Conservation (phyloP, 1,140 invertebrate species). For the Steinernema feltiae region DNA sequence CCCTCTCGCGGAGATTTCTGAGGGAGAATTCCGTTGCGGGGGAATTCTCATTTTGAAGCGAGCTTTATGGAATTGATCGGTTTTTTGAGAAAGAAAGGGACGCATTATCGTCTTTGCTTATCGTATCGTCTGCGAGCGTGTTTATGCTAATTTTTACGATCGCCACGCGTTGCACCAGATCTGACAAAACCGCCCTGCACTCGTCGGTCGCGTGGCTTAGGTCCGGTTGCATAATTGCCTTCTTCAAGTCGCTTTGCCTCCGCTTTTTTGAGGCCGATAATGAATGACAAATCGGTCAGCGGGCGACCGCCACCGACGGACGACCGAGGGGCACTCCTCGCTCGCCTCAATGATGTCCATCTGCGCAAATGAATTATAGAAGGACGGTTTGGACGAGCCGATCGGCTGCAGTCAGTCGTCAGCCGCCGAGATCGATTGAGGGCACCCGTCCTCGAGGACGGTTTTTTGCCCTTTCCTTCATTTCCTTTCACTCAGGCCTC, state of each 20-base stretch:
- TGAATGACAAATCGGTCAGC: conserved; percentile 12
- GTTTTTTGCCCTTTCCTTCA: no score
- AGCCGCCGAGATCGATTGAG: conserved; percentile 2
- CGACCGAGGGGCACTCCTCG: not conserved
- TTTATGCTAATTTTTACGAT: conserved; percentile 1
- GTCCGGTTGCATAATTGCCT: conserved; percentile 11
- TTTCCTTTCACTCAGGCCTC: no score
- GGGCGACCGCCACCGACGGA: not conserved
- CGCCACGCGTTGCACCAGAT: not conserved
- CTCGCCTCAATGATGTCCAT: not conserved
- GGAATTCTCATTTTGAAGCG: not conserved
- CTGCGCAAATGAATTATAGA: conserved; percentile 13
- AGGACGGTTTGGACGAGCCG: not conserved
- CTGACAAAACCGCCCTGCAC: not conserved
- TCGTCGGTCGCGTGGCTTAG: not conserved
- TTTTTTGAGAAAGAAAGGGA: not conserved
- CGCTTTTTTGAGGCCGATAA: not conserved
- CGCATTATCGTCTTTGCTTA: not conserved
- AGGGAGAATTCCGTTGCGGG: not conserved
- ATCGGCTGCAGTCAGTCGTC: not conserved
- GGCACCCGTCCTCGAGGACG: not conserved
- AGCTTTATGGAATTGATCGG: not conserved
- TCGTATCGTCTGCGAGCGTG: not conserved
- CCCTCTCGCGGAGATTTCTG: not conserved
- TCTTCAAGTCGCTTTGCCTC: conserved; percentile 4